Evolutionary conservation across 2,113 vertebrate genomes (phyloP).

Genomic region (human): DNA sequence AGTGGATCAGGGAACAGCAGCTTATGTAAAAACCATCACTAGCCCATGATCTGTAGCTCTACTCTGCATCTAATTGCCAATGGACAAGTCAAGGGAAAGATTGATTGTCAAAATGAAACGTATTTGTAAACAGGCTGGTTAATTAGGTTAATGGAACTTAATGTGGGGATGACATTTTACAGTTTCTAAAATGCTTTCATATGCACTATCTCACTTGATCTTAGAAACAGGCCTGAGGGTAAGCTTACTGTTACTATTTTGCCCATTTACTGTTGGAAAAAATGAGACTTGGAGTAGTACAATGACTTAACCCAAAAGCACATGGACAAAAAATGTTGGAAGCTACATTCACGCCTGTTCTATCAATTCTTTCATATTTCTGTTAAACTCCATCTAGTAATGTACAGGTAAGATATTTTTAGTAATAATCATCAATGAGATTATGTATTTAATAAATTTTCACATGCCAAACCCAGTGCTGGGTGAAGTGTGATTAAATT

Average conservation of each 20-base stretch:
- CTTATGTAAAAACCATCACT: neutral
- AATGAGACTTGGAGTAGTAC: neutral
- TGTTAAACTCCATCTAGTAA: neutral
- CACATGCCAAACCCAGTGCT: neutral
- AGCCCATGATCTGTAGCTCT: neutral
- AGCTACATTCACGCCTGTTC: neutral
- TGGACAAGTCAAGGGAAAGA: neutral
- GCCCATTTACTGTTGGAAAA: neutral
- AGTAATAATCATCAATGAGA: neutral
- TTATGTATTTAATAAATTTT: neutral
- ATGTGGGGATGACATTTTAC: neutral
- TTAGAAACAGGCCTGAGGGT: neutral
- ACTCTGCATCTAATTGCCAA: neutral
- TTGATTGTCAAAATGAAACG: constrained; percentile 14
- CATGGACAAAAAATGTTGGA: neutral
- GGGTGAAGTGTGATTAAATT: neutral
- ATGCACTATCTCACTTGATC: constrained; percentile 16
- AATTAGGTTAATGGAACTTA: constrained; percentile 25
- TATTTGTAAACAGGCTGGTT: constrained; percentile 38
- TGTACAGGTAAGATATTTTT: neutral
- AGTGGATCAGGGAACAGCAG: neutral
- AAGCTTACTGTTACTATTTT: neutral
- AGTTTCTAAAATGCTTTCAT: constrained; percentile 49
- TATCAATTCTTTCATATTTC: neutral
- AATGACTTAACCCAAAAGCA: neutral